Evolutionary conservation across 2,888 invertebrate genomes (phyloP).

Genomic region (Andrena bicolor): DNA sequence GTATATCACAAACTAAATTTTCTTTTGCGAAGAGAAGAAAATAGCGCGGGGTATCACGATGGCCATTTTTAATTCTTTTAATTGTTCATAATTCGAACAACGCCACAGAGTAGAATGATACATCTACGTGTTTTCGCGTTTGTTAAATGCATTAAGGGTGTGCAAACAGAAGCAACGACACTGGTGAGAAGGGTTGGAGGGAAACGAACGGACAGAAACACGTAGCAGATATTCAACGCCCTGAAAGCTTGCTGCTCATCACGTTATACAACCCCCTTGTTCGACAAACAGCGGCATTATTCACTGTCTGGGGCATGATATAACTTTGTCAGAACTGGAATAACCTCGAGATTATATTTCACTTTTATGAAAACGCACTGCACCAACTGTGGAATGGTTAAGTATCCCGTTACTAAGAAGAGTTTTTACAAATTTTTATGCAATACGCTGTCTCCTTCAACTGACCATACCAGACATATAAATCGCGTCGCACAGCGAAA

Average conservation of each 20-base stretch:
- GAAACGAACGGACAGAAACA: slow-evolving; percentile 36
- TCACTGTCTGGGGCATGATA: slow-evolving; percentile 35
- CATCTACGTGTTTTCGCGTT: slow-evolving; percentile 40
- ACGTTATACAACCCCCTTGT: slow-evolving; percentile 58
- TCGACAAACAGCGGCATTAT: slow-evolving; percentile 57
- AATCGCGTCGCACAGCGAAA: not conserved
- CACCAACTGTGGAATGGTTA: not conserved
- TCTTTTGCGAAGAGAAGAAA: too few relatives aligned
- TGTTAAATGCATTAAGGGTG: slow-evolving; percentile 57
- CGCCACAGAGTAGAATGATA: slow-evolving; percentile 25
- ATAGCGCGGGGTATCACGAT: too few relatives aligned
- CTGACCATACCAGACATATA: not conserved
- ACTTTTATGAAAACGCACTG: too few relatives aligned
- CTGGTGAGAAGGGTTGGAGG: not conserved
- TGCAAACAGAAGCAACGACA: slow-evolving; percentile 57
- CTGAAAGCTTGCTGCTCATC: slow-evolving; percentile 45
- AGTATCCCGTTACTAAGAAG: too few relatives aligned
- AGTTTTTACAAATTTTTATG: not conserved
- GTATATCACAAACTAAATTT: not conserved
- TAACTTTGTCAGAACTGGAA: slow-evolving; percentile 36
- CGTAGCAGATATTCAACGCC: slow-evolving; percentile 37
- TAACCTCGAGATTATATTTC: not conserved
- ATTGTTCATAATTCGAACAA: slow-evolving; percentile 11
- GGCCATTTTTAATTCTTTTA: not conserved
- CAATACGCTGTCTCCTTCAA: not conserved